Conservation (phyloP, 2,888 invertebrate species). For the Branchipolynoe longqiensis region DNA sequence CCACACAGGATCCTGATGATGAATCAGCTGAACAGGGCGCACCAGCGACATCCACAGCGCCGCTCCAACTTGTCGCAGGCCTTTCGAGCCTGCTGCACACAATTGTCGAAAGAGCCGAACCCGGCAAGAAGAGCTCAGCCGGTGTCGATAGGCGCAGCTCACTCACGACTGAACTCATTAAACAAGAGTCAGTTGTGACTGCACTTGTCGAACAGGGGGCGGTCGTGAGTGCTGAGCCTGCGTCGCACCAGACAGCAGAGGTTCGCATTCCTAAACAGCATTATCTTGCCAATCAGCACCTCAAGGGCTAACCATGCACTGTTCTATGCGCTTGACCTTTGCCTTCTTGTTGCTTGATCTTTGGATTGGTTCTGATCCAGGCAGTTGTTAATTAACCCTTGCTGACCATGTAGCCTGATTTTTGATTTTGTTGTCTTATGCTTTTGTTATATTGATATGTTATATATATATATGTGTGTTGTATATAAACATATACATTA, state of each 20-base stretch:
- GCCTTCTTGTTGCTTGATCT: not conserved
- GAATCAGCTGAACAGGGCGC: too few relatives aligned
- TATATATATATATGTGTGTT: too few relatives aligned
- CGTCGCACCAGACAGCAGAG: constrained; percentile 11
- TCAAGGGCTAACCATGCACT: too few relatives aligned
- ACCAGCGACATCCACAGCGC: not conserved
- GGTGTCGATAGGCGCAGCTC: too few relatives aligned
- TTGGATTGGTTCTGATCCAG: constrained; percentile 15
- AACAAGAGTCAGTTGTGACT: not conserved
- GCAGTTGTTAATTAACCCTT: not conserved
- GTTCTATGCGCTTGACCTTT: too few relatives aligned
- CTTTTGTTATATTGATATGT: not conserved
- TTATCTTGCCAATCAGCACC: constrained; percentile 1
- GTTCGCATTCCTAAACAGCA: constrained; percentile 27
- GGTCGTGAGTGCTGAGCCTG: not conserved
- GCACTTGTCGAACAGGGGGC: too few relatives aligned
- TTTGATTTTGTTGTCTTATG: not conserved
- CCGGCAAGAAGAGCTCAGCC: not conserved
- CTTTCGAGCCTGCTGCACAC: constrained; percentile 38
- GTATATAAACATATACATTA: too few relatives aligned
- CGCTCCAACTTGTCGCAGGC: not conserved
- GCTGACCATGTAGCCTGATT: not conserved
- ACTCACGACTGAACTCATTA: not conserved
- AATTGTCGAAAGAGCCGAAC: constrained; percentile 44
- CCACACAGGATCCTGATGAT: constrained; percentile 28